Base-by-base conservation (phyloP, 1,140 invertebrate species). In the Brachionus calyciflorus region DNA sequence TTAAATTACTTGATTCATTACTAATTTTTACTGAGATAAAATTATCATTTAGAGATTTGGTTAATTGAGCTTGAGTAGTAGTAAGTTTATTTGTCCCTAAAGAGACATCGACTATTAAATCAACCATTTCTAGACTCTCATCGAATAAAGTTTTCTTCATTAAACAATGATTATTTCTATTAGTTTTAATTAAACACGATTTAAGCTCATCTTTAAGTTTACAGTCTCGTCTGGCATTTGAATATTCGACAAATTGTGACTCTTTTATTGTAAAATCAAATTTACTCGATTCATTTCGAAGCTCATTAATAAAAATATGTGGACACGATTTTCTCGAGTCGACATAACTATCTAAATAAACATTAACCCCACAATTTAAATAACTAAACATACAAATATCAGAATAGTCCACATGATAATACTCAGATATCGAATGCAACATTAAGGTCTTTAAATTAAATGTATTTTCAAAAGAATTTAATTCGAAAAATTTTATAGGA, bases 371-470 rank as follows among this genome's bases (percentile, higher is more conserved):
- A 28, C 60, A 65, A 24, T 37, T 37, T 24, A 65, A 65, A 46
- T 44, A 65, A 28, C 60, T 65, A 3, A 65, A 28, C 41, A 65
- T 65, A 28, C 60, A 65, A 46, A 65, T 65, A 17, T 65, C 60
- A 1, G 55, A 60, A 44, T 44, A 44, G 21, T 65, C 60, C 21
- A 65, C 37, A 65, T 44, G 40, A 37, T 65, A 65, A 65, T 41
- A 44, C 33, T 65, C 60, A 3, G 60, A 65, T 44, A 65, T 65
- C n/a, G 60, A 65, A 14, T 65, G 60, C 24, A 65, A 26, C 14
- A 44, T 44, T 24, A 65, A 41, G 10, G 40, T 24, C 17, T 65
- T 17, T 26, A 65, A 12, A 5, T 37, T 44, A 44, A 3, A 3
- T 14, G 40, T 41, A n/a, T 26, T 21, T 2, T 65, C 5, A 44